Base-by-base conservation (phyloP, 2,888 invertebrate genomes). In the Parasteatoda lunata region DNA sequence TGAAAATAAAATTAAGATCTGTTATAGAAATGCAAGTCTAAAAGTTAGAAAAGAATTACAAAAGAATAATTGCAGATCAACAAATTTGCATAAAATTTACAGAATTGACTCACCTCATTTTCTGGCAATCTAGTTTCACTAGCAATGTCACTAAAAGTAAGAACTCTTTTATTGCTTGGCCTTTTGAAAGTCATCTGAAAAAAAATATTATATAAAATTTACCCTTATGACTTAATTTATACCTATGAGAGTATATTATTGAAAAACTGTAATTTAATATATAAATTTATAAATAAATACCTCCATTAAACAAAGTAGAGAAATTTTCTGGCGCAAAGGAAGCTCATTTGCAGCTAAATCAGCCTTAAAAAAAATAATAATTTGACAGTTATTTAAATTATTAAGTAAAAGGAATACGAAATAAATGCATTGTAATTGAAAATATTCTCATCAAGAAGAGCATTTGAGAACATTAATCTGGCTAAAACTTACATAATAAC, bases 281-380 rank as follows among this genome's bases (percentile, higher is more conserved):
- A 11, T 52, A 52, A 72, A 54, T 71, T 49, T 13, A 52, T 8
- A 66, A 6, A n/a, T 30, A 66, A 66, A 89, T 89, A 95, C 95
- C 94, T 98, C 98, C 98, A 99, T 99, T 0, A 99, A 94, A 91
- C 98, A 98, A 15, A 99, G 93, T 45, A 99, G 93, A 0, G 97
- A 97, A 88, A 99, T 97, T 93, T 99, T 99, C 92, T 97, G 96
- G 45, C 96, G 93, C 89, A 98, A 93, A 91, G 95, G 95, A 0
- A 95, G 92, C 91, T 97, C 97, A 89, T 97, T 95, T 0, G 96
- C 94, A 9, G 94, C 94, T 45, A 98, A 93, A 92, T 98, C 97
- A 0, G 97, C 95, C 90, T 97, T 95, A n/a, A 77, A 45, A 59
- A 75, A 59, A n/a, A 54, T n/a, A n/a, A 30, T 30, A 30, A 30